A percentile compares a stretch with the other conserved stretches of the same genome.
Conservation (phyloP, 2,888 invertebrate genomes). For the Sinohyriopsis cumingii region DNA sequence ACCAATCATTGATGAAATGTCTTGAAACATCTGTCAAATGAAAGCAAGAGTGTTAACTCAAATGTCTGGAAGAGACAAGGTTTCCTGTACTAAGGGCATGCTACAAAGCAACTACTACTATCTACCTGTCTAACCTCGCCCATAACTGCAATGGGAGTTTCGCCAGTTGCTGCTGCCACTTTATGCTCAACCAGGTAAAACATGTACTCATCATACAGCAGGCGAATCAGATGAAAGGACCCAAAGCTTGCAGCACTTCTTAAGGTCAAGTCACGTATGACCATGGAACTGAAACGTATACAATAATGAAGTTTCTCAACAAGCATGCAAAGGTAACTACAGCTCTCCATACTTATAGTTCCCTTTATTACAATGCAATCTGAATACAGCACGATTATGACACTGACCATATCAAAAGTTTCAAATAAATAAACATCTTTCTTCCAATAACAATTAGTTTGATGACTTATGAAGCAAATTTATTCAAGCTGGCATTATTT, state of each 20-base stretch:
- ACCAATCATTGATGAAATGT: too few species aligned
- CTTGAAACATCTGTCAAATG: conserved; percentile 9
- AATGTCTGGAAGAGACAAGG: too few species aligned
- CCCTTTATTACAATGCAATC: too few species aligned
- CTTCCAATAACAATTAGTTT: too few species aligned
- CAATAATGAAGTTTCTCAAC: background rate
- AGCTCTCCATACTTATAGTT: too few species aligned
- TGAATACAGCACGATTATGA: too few species aligned
- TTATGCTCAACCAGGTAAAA: conserved; percentile 98
- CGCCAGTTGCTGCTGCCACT: conserved; percentile 90
- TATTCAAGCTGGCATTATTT: too few species aligned
- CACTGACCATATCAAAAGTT: too few species aligned
- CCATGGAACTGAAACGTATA: conserved; percentile 85
- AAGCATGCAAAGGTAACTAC: too few species aligned
- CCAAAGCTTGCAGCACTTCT: conserved; percentile 98
- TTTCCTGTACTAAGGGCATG: background rate
- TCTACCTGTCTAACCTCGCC: conserved; percentile 67
- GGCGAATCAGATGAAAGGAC: conserved; percentile 96
- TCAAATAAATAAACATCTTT: too few species aligned
- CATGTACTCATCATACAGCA: conserved; percentile 99
- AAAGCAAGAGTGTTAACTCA: background rate
- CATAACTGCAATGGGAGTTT: conserved; percentile 97
- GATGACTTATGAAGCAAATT: too few species aligned
- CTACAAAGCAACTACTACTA: background rate
- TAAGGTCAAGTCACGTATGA: conserved; percentile 96